Percentiles rank a stretch among this genome's conserved stretches.
phyloP scores from a whole-genome alignment of 1,140 invertebrate species.

The Aphidius ervi region DNA sequence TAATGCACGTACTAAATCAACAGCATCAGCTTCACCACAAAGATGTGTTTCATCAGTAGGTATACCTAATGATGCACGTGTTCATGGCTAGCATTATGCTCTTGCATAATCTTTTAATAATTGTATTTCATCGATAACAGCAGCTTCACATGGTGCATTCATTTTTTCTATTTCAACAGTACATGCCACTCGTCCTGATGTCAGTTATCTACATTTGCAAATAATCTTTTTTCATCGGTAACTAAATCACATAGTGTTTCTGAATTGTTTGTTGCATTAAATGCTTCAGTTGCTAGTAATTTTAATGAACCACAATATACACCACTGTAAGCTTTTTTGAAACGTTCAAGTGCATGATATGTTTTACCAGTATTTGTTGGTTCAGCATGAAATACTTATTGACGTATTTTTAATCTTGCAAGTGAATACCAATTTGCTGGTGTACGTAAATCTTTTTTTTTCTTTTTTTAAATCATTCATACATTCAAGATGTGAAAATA shows the following conservation, averaged over 20 bases:
- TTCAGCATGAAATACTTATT: slow-evolving; percentile 96
- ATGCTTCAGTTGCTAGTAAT: slow-evolving; percentile 92
- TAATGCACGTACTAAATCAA: too few relatives aligned
- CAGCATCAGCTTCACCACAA: slow-evolving; percentile 92
- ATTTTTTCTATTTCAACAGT: slow-evolving; percentile 97
- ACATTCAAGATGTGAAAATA: slow-evolving; percentile 96
- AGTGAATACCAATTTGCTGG: slow-evolving; percentile 95
- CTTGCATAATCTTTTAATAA: slow-evolving; percentile 83
- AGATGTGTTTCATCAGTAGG: slow-evolving; percentile 91
- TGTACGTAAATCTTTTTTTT: slow-evolving; percentile 89
- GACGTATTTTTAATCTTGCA: slow-evolving; percentile 80
- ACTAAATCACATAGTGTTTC: slow-evolving; percentile 93
- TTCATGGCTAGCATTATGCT: slow-evolving; percentile 99
- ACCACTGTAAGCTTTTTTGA: slow-evolving; percentile 82
- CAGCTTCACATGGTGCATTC: slow-evolving; percentile 85
- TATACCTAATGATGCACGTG: slow-evolving; percentile 84
- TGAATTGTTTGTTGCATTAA: slow-evolving; percentile 83
- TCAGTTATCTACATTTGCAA: slow-evolving; percentile 61
- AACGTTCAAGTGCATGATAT: slow-evolving; percentile 90
- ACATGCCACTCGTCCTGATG: slow-evolving; percentile 84
- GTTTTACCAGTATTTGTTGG: slow-evolving; percentile 99
- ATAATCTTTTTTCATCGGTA: slow-evolving; percentile 92
- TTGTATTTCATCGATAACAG: slow-evolving; percentile 99
- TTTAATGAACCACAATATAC: slow-evolving; percentile 99
- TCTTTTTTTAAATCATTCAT: slow-evolving; percentile 94